Percentiles rank a stretch among this genome's conserved stretches.
phyloP scores from a whole-genome alignment of 1,140 invertebrate species.

The Adelges cooleyi region DNA sequence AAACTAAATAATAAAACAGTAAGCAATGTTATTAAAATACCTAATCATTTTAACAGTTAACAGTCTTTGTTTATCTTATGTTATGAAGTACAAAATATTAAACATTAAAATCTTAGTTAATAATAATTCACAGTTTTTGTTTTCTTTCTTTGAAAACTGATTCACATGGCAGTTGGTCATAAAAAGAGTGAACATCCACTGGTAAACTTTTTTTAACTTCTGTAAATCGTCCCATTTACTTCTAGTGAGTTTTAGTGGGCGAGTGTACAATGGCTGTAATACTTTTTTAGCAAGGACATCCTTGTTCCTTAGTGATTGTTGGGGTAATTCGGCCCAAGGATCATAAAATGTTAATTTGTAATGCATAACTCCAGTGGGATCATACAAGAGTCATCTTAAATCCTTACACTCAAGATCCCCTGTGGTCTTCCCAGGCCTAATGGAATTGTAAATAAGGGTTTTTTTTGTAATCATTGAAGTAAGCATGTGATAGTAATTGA shows the following conservation, averaged over 20 bases:
- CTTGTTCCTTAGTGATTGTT: neutral
- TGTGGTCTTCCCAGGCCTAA: neutral
- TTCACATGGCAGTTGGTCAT: neutral
- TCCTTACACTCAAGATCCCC: neutral
- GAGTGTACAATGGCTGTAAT: neutral
- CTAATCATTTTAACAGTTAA: slow-evolving; percentile 6
- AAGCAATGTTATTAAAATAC: neutral
- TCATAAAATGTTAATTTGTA: neutral
- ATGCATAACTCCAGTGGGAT: neutral
- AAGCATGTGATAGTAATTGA: neutral
- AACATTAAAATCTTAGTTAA: too few relatives aligned
- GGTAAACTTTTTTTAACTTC: neutral
- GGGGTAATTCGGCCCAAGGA: neutral
- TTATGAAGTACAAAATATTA: neutral
- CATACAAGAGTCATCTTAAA: neutral
- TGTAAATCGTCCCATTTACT: slow-evolving; percentile 3
- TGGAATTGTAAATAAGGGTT: neutral
- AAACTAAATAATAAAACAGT: neutral
- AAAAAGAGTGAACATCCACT: neutral
- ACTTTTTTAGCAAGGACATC: neutral
- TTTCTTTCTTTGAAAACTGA: neutral
- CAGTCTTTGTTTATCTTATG: neutral
- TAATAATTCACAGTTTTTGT: neutral
- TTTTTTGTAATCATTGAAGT: neutral
- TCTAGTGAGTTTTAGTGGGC: neutral